Conservation (phyloP, 2,113 vertebrate species). For the Ptilonorhynchus violaceus region DNA sequence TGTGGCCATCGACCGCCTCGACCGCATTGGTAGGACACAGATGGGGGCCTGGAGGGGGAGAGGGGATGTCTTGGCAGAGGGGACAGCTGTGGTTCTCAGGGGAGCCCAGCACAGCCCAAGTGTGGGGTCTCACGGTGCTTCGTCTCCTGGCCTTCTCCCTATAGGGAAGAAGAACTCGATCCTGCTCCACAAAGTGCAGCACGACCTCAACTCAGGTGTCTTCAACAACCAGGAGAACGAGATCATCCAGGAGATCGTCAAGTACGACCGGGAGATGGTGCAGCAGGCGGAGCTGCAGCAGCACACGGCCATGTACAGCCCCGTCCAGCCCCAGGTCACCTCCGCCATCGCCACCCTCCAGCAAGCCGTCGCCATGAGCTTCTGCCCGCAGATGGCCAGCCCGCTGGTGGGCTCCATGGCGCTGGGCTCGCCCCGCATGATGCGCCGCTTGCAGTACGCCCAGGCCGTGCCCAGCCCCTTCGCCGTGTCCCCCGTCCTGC, state of each 20-base stretch:
- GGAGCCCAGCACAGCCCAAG: fast-evolving
- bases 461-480: constrained; percentile 79
- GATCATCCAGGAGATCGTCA: constrained; percentile 98
- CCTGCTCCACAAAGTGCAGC: constrained; percentile 96
- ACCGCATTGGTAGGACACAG: constrained; percentile 85
- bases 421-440: constrained; percentile 85
- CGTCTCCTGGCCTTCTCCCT: background rate
- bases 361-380: constrained; percentile 96
- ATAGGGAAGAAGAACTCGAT: constrained; percentile 96
- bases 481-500: constrained; percentile 78
- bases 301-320: constrained; percentile 79
- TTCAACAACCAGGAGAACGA: constrained; percentile 99
- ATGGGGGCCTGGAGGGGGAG: too few species aligned
- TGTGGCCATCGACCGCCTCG: constrained; percentile 93
- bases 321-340: constrained; percentile 72
- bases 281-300: constrained; percentile 87
- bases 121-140: fast-evolving
- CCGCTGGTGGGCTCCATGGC: constrained; percentile 78
- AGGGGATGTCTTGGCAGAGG: background rate
- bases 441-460: constrained; percentile 85
- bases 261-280: constrained; percentile 97
- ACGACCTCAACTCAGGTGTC: constrained; percentile 92
- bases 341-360: constrained; percentile 93
- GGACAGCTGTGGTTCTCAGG: fast-evolving
- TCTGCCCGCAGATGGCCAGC: constrained; percentile 88